Base-by-base conservation (phyloP, 2,113 vertebrate genomes). In the Hippolais icterina region DNA sequence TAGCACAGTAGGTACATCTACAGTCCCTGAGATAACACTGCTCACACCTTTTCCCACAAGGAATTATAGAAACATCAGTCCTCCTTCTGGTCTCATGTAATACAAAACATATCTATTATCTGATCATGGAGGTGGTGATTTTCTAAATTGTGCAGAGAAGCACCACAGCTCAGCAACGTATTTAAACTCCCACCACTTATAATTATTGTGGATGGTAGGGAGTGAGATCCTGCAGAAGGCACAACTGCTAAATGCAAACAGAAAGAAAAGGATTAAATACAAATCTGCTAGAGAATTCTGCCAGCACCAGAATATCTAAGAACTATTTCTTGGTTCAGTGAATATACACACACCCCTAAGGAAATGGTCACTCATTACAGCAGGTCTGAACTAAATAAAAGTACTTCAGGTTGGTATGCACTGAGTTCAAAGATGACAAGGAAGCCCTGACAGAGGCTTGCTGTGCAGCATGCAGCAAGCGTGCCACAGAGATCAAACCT, bases 401-500 rank as follows among this genome's bases (percentile, higher is more conserved):
- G 14, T 37, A 20, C 39, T 89, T 71, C 49, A 1, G 4, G 6
- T 61, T 75, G 85, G 41, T 9, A 20, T 29, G 24, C 37, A 46
- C 33, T 6, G 29, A 83, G 79, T 33, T 65, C 47, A 69, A 33
- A 84, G 81, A 44, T 4, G 8, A 31, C 33, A 56, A 57, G 6
- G 17, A 86, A 90, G 64, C 46, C 72, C 41, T 6, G 27, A 39
- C 6, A 60, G 75, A 57, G 53, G 59, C 37, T 95, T 8, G 1
- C 52, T 71, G 65, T 80, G 82, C 57, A 60, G 77, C 1, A 1
- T 76, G 70, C 44, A 59, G 63, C 77, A 75, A 93, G 68, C 24
- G 41, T 94, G 86, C 77, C 88, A 82, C 89, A 89, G 78, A 95
- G 83, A 93, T 79, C 88, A 97, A 86, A 91, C 90, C 85, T 96